phyloP scores from a whole-genome alignment of 2,797 vertebrate genomes.

The Betta splendens region DNA sequence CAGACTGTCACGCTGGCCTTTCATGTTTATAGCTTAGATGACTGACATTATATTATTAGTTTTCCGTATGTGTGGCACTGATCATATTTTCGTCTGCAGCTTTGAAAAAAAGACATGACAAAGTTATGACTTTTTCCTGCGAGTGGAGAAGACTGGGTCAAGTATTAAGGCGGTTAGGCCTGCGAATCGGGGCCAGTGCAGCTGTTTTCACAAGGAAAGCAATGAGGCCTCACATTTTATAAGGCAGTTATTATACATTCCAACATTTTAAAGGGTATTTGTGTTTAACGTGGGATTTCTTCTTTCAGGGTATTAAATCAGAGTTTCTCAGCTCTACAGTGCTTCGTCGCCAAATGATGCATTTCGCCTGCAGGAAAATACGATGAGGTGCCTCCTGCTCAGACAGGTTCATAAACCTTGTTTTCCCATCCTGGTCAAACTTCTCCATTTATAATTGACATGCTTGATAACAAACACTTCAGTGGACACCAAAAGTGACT shows the following conservation, averaged over 20 bases:
- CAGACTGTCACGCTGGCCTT: slow-evolving; percentile 15
- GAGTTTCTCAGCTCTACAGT: neutral
- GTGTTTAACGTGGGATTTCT: slow-evolving; percentile 21
- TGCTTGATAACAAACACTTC: slow-evolving; percentile 58
- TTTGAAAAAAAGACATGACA: neutral
- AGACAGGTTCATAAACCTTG: slow-evolving; percentile 33
- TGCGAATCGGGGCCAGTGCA: slow-evolving; percentile 8
- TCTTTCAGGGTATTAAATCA: slow-evolving; percentile 27
- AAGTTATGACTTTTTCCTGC: slow-evolving; percentile 2
- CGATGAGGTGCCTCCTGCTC: slow-evolving; percentile 33
- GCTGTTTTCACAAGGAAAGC: slow-evolving; percentile 5
- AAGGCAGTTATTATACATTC: slow-evolving; percentile 9
- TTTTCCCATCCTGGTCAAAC: slow-evolving; percentile 27
- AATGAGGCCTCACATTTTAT: slow-evolving; percentile 5
- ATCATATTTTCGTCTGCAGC: slow-evolving; percentile 11
- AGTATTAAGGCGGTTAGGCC: slow-evolving; percentile 1
- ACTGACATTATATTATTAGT: slow-evolving; percentile 7
- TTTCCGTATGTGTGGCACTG: slow-evolving; percentile 1
- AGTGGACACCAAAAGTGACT: slow-evolving; percentile 44
- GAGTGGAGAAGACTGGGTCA: slow-evolving; percentile 1
- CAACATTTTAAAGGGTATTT: slow-evolving; percentile 28
- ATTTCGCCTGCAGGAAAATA: slow-evolving; percentile 43
- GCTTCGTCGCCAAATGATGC: slow-evolving; percentile 1
- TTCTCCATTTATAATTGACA: slow-evolving; percentile 45
- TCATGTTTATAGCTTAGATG: slow-evolving; percentile 23